Conservation (phyloP, 2,888 invertebrate genomes). For the Pachycephus smyrnensis region DNA sequence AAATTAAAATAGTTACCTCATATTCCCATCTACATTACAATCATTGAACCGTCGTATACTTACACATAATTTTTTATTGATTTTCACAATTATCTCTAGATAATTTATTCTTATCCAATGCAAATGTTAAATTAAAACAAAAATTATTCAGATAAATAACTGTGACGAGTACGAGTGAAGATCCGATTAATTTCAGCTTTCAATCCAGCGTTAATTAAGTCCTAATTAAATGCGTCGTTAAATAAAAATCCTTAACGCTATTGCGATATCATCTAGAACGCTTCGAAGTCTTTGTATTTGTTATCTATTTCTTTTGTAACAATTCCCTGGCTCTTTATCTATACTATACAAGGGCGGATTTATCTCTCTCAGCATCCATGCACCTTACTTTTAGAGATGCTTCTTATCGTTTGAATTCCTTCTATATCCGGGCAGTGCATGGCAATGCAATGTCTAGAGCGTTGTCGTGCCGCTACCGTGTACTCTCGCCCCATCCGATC, state of each 20-base stretch:
- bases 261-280: background rate
- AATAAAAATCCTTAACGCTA: background rate
- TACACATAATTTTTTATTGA: background rate
- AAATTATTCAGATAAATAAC: background rate
- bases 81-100: background rate
- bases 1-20: background rate
- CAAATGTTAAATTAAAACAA: too few species aligned
- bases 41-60: background rate
- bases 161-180: background rate
- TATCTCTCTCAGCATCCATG: background rate
- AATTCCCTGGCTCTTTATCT: background rate
- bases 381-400: background rate
- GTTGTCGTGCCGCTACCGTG: conserved; percentile 45
- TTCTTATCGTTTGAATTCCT: background rate
- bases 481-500: conserved; percentile 46
- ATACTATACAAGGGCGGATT: background rate
- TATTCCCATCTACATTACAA: background rate
- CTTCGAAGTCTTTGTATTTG: background rate
- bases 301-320: background rate
- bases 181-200: too few species aligned
- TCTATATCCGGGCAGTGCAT: background rate
- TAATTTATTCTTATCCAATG: background rate
- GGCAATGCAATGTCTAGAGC: background rate
- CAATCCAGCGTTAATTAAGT: background rate
- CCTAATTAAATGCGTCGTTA: background rate